Conservation (phyloP, 2,797 vertebrate genomes). For the Masticophis lateralis region DNA sequence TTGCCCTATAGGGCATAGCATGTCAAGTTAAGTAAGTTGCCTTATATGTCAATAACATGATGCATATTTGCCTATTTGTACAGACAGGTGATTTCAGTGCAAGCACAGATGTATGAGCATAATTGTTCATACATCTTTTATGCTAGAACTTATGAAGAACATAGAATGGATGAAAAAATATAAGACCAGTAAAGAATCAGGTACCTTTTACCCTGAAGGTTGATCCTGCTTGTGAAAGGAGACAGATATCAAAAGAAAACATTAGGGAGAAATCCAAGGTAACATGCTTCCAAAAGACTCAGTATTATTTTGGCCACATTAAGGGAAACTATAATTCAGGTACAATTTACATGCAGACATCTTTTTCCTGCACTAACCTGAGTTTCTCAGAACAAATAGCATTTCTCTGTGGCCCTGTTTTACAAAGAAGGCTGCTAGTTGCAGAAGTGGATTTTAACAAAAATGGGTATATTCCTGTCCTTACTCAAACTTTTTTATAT, state of each 20-base stretch:
- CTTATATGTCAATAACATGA: constrained; percentile 51
- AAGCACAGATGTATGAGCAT: constrained; percentile 74
- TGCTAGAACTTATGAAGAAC: constrained; percentile 72
- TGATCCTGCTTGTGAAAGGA: constrained; percentile 96
- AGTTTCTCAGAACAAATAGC: background rate
- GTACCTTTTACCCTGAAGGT: constrained; percentile 99
- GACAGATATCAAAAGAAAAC: constrained; percentile 82
- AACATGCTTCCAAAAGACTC: constrained; percentile 12
- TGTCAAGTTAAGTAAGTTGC: constrained; percentile 47
- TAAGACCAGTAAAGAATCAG: constrained; percentile 79
- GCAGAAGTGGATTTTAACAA: background rate
- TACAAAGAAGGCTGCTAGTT: background rate
- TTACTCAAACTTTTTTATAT: background rate
- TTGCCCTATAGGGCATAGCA: constrained; percentile 7
- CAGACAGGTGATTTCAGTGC: constrained; percentile 57
- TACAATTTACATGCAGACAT: background rate
- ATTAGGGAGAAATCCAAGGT: constrained; percentile 67
- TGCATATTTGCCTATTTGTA: constrained; percentile 62
- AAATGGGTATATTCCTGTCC: background rate
- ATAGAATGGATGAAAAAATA: constrained; percentile 74
- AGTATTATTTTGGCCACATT: background rate
- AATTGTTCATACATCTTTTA: constrained; percentile 72
- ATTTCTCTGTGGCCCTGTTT: background rate
- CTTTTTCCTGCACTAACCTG: background rate
- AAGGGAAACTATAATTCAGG: background rate